Conservation (phyloP, 2,888 invertebrate genomes). For the Steinernema carpocapsae region DNA sequence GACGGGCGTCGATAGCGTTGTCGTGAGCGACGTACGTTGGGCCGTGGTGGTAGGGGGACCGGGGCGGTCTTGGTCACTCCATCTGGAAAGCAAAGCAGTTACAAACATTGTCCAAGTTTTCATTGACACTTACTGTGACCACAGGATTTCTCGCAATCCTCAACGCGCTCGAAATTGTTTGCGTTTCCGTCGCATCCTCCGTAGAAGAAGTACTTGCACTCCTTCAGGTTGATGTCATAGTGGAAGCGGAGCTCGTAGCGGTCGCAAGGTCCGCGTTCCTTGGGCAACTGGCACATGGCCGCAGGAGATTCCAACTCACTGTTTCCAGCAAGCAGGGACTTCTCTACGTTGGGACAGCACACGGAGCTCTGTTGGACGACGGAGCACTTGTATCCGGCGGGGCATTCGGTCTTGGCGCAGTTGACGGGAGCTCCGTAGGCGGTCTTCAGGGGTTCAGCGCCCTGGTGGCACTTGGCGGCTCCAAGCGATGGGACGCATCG, state of each 20-base stretch:
- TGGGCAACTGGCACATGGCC: constrained; percentile 50
- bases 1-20: constrained; percentile 1
- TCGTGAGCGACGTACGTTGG: not conserved
- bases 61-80: constrained; percentile 9
- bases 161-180: constrained; percentile 64
- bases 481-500: constrained; percentile 44
- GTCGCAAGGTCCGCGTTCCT: constrained; percentile 69
- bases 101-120: not conserved
- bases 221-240: constrained; percentile 50
- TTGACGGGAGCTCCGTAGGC: constrained; percentile 56
- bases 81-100: not conserved
- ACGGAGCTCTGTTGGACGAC: constrained; percentile 57
- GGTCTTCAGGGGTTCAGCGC: constrained; percentile 55
- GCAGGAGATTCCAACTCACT: not conserved
- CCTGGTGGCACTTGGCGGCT: constrained; percentile 42
- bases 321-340: constrained; percentile 41
- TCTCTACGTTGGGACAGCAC: constrained; percentile 64
- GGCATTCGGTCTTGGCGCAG: constrained; percentile 63
- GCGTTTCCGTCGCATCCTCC: constrained; percentile 68
- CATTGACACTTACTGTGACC: constrained; percentile 37
- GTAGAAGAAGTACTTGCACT: constrained; percentile 69
- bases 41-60: not conserved
- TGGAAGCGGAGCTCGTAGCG: constrained; percentile 66
- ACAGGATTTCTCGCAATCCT: constrained; percentile 53
- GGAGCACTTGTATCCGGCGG: constrained; percentile 62